Conservation (phyloP, 2,797 vertebrate genomes). For the Coregonus sp. region DNA sequence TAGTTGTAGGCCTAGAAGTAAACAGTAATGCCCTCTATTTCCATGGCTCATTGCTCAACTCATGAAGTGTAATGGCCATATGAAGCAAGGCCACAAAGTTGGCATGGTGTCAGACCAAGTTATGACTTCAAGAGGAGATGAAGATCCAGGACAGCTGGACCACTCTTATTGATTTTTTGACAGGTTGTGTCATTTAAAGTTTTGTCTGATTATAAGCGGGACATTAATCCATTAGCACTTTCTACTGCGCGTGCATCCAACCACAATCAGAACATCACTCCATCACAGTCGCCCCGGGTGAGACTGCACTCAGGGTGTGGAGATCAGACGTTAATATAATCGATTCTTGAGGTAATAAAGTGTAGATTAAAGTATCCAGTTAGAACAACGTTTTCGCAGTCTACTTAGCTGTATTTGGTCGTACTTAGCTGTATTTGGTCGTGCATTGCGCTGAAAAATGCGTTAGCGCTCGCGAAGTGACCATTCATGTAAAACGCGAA, state of each 20-base stretch:
- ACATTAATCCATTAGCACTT: conserved; percentile 35
- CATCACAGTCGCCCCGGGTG: conserved; percentile 8
- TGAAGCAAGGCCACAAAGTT: conserved; percentile 40
- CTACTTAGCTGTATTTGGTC: too few species aligned
- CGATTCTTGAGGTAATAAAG: too few species aligned
- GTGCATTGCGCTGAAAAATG: too few species aligned
- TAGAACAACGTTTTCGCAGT: too few species aligned
- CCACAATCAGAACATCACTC: conserved; percentile 1
- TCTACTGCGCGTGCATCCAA: conserved; percentile 15
- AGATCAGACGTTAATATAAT: too few species aligned
- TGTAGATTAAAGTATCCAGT: too few species aligned
- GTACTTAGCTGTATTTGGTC: too few species aligned
- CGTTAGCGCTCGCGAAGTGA: too few species aligned
- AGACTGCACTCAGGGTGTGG: neutral
- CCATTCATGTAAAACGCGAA: too few species aligned
- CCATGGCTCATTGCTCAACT: too few species aligned
- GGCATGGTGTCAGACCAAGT: conserved; percentile 71
- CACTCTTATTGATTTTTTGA: conserved; percentile 89
- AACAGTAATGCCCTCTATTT: neutral
- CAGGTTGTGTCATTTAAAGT: conserved; percentile 80
- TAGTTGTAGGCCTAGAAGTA: neutral
- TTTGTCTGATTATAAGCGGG: conserved; percentile 63
- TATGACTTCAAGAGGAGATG: conserved; percentile 71
- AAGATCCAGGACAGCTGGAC: conserved; percentile 85
- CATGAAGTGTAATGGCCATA: neutral